Base-by-base conservation (phyloP, 2,113 vertebrate genomes). In the Gobio gobio region DNA sequence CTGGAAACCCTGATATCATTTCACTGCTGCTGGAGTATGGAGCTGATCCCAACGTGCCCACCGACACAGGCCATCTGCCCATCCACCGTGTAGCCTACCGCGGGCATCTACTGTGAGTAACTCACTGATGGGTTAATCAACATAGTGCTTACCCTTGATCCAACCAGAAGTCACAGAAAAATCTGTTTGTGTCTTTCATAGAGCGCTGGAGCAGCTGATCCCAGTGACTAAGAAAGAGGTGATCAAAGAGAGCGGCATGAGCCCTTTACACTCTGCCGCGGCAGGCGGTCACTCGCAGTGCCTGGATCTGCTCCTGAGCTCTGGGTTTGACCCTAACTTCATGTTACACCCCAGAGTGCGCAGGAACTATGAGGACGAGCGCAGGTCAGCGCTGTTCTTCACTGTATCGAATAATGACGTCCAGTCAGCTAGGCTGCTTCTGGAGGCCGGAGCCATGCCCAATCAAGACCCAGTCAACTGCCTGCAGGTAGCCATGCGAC, bases 401-500 rank as follows among this genome's bases (percentile, higher is more conserved):
- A 95, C 98, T 0, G 97, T 99, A 61, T 97, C 96, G 82, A 99
- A 98, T 3, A 95, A 93, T 33, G 97, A 99, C 33, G 88, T 98
- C 81, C 91, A 92, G 83, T 97, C 96, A 0, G 87, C 94, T 2
- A 94, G 93, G 75, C 82, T 98, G 85, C 95, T 99, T 75, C 84
- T 99, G 64, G 92, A 95, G 6, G 97, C 96, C 0, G 97, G 97
- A n/a, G 98, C 98, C 14, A 94, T 98, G 89, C 93, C 97, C 43
- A 99, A 99, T 90, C 98, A 99, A 89, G 98, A 99, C 88, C 97
- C 98, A 0, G 91, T 99, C 86, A 99, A 94, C 90, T 98, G 97
- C 88, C 94, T 99, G 45, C 98, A 99, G 78, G 92, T 97, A 84
- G 97, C 97, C 77, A 92, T 99, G 43, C 93, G 96, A 82, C 95